Conservation (phyloP, 2,113 vertebrate genomes). For the Pseudonaja textilis region DNA sequence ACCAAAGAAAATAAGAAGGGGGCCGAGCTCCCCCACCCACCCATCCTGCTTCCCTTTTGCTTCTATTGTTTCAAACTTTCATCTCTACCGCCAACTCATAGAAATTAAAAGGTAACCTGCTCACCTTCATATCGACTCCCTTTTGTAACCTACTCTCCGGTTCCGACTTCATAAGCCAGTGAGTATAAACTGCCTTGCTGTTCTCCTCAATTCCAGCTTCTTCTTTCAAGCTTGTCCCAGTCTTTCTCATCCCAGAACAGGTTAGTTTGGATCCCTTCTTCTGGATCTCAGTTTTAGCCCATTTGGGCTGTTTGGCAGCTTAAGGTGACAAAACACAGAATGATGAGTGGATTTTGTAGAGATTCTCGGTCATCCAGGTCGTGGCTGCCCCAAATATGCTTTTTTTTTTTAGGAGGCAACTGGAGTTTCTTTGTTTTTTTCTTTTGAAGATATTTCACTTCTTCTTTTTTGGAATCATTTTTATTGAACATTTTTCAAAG, state of each 20-base stretch:
- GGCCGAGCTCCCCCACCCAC: too few species aligned
- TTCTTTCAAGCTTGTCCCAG: slow-evolving; percentile 38
- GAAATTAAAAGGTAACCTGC: not conserved
- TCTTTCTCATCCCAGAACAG: slow-evolving; percentile 42
- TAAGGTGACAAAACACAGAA: not conserved
- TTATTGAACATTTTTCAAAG: too few species aligned
- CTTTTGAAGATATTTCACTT: too few species aligned
- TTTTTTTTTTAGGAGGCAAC: too few species aligned
- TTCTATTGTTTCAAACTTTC: not conserved
- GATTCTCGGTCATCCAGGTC: too few species aligned
- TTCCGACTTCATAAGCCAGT: slow-evolving; percentile 97
- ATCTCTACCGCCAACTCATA: not conserved
- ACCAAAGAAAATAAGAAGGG: too few species aligned
- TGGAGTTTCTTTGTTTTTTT: too few species aligned
- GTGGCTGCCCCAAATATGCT: too few species aligned
- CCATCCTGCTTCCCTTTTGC: not conserved
- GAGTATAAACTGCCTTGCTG: slow-evolving; percentile 52
- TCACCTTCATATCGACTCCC: slow-evolving; percentile 90
- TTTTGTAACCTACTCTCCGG: slow-evolving; percentile 92
- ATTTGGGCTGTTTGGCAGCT: slow-evolving; percentile 65
- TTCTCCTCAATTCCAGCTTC: not conserved
- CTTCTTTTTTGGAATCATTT: too few species aligned
- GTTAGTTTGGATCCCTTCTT: slow-evolving; percentile 31
- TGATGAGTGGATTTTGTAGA: not conserved
- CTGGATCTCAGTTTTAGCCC: slow-evolving; percentile 44